Base-by-base conservation (phyloP, 2,888 invertebrate species). In the Heliothis peltigera region DNA sequence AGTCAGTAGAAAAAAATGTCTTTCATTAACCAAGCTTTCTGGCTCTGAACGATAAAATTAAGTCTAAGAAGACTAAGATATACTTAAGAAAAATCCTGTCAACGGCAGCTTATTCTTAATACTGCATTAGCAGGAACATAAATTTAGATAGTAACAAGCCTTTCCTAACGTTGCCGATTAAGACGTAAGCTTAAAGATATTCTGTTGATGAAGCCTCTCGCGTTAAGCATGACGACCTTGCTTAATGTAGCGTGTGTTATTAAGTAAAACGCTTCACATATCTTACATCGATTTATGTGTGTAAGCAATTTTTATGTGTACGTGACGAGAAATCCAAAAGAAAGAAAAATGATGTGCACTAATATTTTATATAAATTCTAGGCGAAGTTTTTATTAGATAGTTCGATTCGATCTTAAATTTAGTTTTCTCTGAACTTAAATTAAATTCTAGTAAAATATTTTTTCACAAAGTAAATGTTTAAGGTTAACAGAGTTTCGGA, bases 191-290 rank as follows among this genome's bases (percentile, higher is more conserved):
- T 61, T 57, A 61, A 68, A 78, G 69, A 78, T 71, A 80, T 70
- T 75, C 54, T 61, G 79, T 61, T 75, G 79, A 72, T 78, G 72
- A 79, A 72, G 64, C 58, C 46, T 61, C 60, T 15, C 57, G 10
- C 60, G 66, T 65, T 64, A 68, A 77, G 70, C 66, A 56, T 68
- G 75, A 75, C 69, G 64, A 58, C 52, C 64, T 63, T 72, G 79
- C 68, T 54, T 79, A 79, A 79, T 79, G 79, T 81, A 78, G 56
- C 81, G 79, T 75, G 51, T 46, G 65, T 75, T 77, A 75, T 73
- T 75, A 72, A 68, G 75, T 64, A 64, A 75, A 71, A 63, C 68
- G 70, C 61, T 74, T 53, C 60, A 65, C 60, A 78, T 78, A 63
- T 72, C 75, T 53, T 60, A 65, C 60, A 78, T 81, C 66, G 75